phyloP scores from a whole-genome alignment of 2,113 vertebrate species.

The Acrocephalus kingi region DNA sequence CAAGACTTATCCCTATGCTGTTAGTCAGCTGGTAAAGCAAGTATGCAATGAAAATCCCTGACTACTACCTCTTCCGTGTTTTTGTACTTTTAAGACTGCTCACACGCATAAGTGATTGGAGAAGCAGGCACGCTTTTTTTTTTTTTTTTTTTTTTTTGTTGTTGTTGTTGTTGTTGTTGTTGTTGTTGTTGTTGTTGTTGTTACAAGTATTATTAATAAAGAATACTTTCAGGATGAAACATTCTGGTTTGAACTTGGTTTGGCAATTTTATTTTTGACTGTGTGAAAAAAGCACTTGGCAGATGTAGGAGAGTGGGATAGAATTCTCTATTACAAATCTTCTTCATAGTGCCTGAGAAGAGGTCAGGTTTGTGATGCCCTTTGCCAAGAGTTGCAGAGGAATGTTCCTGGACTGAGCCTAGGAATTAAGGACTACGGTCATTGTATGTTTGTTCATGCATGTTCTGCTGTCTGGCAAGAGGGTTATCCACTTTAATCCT shows the following conservation, averaged over 20 bases:
- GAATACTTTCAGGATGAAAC: background rate
- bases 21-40: background rate
- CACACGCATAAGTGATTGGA: background rate
- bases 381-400: background rate
- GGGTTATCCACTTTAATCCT: background rate
- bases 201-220: background rate
- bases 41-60: background rate
- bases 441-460: background rate
- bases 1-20: background rate
- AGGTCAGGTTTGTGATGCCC: background rate
- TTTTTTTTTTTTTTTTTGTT: too few species aligned
- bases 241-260: background rate
- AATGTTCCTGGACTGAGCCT: background rate
- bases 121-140: background rate
- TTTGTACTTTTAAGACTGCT: background rate
- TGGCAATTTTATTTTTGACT: background rate
- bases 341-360: background rate
- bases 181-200: background rate
- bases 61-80: background rate
- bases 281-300: background rate
- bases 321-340: background rate
- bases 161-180: background rate
- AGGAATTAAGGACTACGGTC: background rate
- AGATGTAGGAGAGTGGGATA: background rate
- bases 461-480: background rate